A percentile compares a stretch with the other conserved stretches of the same genome.
These are phyloP conservation scores for Coranthus polyacanthus DNA, from an alignment of 2,797 vertebrate genomes.

Conservation along the genomic window DNA sequence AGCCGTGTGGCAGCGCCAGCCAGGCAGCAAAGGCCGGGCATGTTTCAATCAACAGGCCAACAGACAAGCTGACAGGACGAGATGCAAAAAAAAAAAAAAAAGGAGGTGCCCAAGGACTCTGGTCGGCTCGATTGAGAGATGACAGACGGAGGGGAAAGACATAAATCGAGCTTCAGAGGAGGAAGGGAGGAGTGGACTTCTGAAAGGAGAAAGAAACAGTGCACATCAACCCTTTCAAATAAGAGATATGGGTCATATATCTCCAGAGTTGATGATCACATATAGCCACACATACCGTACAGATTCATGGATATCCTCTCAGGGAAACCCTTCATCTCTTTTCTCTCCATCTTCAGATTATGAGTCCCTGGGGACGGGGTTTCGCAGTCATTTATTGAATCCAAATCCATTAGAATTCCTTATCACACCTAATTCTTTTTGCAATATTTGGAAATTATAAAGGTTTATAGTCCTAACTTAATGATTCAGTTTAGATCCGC, in stretches of 20 bases:
- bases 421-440: no score
- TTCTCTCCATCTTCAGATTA: neutral
- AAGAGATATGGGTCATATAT: neutral
- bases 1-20: conserved; percentile 20
- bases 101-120: neutral
- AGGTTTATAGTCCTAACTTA: no score
- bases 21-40: conserved; percentile 11
- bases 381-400: no score
- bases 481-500: no score
- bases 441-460: no score
- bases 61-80: conserved; percentile 29
- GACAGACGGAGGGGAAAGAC: neutral
- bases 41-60: conserved; percentile 57
- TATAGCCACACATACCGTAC: neutral
- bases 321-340: neutral
- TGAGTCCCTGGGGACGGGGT: neutral
- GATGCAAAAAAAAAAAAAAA: neutral
- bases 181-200: neutral
- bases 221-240: conserved; percentile 2
- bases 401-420: no score
- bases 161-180: conserved; percentile 16
- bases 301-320: conserved; percentile 1
- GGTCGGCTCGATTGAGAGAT: conserved; percentile 8
- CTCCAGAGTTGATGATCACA: conserved; percentile 10
- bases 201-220: neutral